Evolutionary conservation across 2,113 vertebrate species (phyloP).

Genomic region (Elaphurus davidianus): DNA sequence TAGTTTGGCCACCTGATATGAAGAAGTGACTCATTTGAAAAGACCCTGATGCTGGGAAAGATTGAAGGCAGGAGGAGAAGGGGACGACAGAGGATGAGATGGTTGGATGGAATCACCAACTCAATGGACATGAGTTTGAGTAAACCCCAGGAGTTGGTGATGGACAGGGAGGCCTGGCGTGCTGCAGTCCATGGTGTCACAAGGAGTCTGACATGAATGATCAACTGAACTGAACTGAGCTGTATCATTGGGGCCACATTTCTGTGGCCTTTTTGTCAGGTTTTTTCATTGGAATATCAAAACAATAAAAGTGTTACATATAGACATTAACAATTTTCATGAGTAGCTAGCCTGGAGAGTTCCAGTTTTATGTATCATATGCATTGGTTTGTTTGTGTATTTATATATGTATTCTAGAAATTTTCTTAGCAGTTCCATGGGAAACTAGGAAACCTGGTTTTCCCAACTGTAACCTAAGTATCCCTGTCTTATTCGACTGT

Average conservation of each 20-base stretch:
- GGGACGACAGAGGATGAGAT: background rate
- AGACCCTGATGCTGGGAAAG: background rate
- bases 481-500: background rate
- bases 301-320: conserved; percentile 62
- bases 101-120: background rate
- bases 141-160: too few relatives aligned
- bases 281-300: conserved; percentile 32
- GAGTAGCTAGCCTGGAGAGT: background rate
- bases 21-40: background rate
- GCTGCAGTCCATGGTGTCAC: background rate
- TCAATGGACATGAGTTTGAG: background rate
- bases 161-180: background rate
- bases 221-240: background rate
- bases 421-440: background rate
- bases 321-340: conserved; percentile 36
- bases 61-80: background rate
- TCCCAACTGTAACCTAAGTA: background rate
- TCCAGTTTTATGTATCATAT: conserved; percentile 34
- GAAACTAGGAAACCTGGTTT: background rate
- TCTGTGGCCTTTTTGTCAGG: conserved; percentile 28
- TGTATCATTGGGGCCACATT: background rate
- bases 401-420: background rate
- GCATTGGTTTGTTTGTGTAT: background rate
- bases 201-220: background rate
- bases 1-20: background rate